Evolutionary conservation across 1,140 invertebrate species (phyloP), one percentile per base, ranked within the genome.

Genomic region (Bactericera cockerelli): DNA sequence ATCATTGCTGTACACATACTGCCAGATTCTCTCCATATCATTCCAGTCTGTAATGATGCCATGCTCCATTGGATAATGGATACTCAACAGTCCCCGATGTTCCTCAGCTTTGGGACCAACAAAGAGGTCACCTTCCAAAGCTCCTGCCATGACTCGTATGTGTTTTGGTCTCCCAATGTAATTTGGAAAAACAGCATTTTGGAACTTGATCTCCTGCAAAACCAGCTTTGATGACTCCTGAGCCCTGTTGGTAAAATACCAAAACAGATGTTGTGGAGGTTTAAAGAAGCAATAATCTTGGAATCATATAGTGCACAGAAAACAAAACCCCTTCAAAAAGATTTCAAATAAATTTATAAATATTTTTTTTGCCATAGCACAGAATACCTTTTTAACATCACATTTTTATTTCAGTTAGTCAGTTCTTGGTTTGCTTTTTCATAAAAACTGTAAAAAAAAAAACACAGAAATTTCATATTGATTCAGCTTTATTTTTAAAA

Each of bases 11-110:
- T 99, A 99, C 67, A 99, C 92, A 70, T 98, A 98, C 68, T 90
- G 90, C 97, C 97, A 99, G 64, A 99, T 96, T 67, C 88, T 77
- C 71, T 99, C 95, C 96, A 99, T 99, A 67, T 99, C 97, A 75
- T 97, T 98, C 97, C 97, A 99, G 70, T 99, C 94, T 49, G 87
- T 98, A 0, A 99, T 93, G 66, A 98, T 94, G 2, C 97, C 96
- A 75, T 99, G 96, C 74, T 99, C 96, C 95, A 99, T 99, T 26
- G 97, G 97, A 75, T 99, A 99, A 60, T 87, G 84, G 64, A 99
- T 88, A 53, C 88, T 88, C 25, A 99, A 77, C 62, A 99, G 76
- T 1, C 97, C 97, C 62, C 96, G 79, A 71, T 99, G 93, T 70
- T 99, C 94, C 69, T 95, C 90, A 1, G 92, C 93, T 67, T 92